Conservation (phyloP, 2,797 vertebrate genomes). For the Clamator glandarius region DNA sequence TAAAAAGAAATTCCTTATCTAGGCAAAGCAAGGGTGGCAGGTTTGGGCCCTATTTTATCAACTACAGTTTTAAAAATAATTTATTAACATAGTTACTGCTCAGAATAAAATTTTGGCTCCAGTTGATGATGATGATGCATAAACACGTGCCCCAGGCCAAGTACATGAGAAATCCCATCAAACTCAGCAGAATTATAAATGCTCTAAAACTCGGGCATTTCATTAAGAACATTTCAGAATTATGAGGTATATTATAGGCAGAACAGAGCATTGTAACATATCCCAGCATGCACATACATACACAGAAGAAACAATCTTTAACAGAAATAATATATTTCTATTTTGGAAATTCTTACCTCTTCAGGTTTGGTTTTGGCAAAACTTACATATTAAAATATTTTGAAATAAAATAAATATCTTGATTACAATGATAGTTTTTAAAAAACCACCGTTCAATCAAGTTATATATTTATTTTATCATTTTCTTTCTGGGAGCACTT, state of each 20-base stretch:
- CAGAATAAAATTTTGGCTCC: neutral
- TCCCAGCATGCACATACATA: rapidly evolving
- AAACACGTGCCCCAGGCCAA: neutral
- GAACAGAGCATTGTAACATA: neutral
- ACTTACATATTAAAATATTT: neutral
- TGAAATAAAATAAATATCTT: constrained; percentile 34
- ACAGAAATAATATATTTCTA: neutral
- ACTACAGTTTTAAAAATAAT: neutral
- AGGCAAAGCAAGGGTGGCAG: neutral
- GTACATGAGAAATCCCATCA: rapidly evolving
- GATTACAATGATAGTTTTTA: constrained; percentile 4
- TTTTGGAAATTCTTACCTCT: neutral
- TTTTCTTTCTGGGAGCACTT: constrained; percentile 65
- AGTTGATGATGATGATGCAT: neutral
- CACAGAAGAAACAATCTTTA: neutral
- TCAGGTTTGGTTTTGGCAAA: neutral
- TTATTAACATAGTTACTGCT: neutral
- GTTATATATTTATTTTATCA: constrained; percentile 49
- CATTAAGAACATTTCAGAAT: neutral
- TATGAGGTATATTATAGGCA: neutral
- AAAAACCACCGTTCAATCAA: constrained; percentile 22
- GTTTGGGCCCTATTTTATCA: neutral
- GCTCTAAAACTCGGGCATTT: neutral
- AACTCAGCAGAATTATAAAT: neutral
- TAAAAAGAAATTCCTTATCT: neutral